Evolutionary conservation across 1,140 invertebrate genomes (phyloP), one percentile per base, ranked within the genome.

Genomic region (Zaprionus tsacasi): DNA sequence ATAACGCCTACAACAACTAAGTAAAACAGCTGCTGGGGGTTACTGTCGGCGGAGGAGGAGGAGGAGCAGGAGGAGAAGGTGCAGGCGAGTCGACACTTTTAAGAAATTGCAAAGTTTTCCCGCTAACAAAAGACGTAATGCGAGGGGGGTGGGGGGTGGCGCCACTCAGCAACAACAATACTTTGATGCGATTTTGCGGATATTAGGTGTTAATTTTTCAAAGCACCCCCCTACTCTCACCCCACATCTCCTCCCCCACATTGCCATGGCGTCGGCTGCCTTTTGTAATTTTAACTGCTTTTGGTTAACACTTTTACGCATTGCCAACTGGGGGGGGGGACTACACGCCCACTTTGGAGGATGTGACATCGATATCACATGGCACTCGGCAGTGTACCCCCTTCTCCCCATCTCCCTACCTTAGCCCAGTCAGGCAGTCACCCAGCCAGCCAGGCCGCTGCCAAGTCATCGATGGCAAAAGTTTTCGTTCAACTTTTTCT

Each of bases 201-300:
- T 88, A 88, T 88, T 88, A 88, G 85, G 85, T 88, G 85, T 88
- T 88, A 88, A 88, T 88, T 88, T 89, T 85, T 88, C 85, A 88
- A 88, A 88, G 85, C 57, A 54, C 45, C 35, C 8, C 56, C 52
- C 36, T 6, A n/a, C 35, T 38, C 50, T 21, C 48, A 25, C 21
- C n/a, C 59, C 13, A 1, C 12, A 1, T 8, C 43, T 21, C 30
- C 36, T 36, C 36, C 21, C 17, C 45, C 7, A 40, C 38, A 87
- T 87, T 87, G 77, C 83, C 80, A 87, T 87, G 79, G 83, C 72
- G 57, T 81, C 70, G 43, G 65, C 76, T 71, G 81, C 85, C 85
- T 88, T 87, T 87, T 87, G 85, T 87, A 88, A 88, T 88, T 88
- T 88, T 88, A 88, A 88, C 85, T 88, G 81, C 85, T 89, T 87